Evolutionary conservation across 2,113 vertebrate genomes (phyloP), one percentile per base, ranked within the genome.

Genomic region (Caloenas nicobarica): DNA sequence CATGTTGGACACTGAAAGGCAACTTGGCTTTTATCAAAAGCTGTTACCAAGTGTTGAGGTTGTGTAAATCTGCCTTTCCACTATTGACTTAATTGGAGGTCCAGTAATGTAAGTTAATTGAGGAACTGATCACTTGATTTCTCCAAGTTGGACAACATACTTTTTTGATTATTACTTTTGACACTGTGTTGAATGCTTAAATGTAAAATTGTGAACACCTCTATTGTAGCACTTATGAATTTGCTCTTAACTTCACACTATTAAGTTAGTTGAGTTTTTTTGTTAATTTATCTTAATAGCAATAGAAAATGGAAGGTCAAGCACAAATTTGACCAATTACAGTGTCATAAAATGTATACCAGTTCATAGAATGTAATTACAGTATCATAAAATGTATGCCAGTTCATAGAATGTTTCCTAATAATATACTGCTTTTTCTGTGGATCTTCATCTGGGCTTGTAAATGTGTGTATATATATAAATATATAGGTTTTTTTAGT

Each of bases 211-310:
- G 31, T 7, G 3, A 70, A n/a, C 19, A 17, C 9, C 18, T 65
- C 10, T 42, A 1, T 23, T 17, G 18, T 58, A 46, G 44, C 10
- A 42, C 6, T 40, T 85, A 7, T 0, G 8, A 0, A 5, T 79
- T 81, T 77, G 50, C 5, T 70, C 22, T 36, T 58, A 53, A 25
- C 5, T 33, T 88, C n/a, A 50, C 7, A 3, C 24, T 29, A 8
- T 54, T 68, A 22, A 9, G 17, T 40, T 48, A 7, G 8, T 65
- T 62, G 31, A 15, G 29, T 3, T 12, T n/a, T n/a, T 88, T 16
- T 5, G 26, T 64, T 46, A 8, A 51, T 93, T 91, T 70, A 3
- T 66, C 15, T 57, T 88, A 61, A 4, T n/a, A 60, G 48, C 4
- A 2, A 26, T 33, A 50, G 13, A 38, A 57, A 50, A 31, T 21